Conservation (phyloP, 2,888 invertebrate genomes). For the Malacosoma neustria region DNA sequence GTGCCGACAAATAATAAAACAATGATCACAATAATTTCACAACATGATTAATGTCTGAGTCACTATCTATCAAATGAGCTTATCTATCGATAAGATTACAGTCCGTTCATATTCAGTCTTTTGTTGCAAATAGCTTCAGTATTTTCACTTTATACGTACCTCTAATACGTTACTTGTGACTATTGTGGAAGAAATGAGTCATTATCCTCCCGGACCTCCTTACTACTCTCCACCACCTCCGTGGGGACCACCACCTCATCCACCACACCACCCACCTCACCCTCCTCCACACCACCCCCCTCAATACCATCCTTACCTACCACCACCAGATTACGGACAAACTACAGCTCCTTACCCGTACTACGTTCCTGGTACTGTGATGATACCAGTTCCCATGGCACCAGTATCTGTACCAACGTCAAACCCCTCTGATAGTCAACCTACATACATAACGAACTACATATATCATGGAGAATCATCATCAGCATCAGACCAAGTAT, state of each 20-base stretch:
- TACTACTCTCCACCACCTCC: conserved; percentile 23
- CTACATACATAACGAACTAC: conserved; percentile 61
- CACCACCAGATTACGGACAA: conserved; percentile 25
- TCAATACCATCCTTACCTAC: conserved; percentile 18
- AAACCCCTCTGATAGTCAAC: conserved; percentile 17
- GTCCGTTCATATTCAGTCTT: not conserved
- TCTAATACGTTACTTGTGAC: conserved; percentile 2
- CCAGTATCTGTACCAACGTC: conserved; percentile 17
- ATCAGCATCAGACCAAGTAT: conserved; percentile 26
- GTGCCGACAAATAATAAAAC: no score
- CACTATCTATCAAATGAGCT: not conserved
- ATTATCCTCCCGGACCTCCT: conserved; percentile 34
- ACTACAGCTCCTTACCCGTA: conserved; percentile 34
- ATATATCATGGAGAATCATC: conserved; percentile 52
- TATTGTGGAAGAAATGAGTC: conserved; percentile 32
- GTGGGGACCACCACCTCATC: conserved; percentile 16
- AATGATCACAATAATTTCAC: not conserved
- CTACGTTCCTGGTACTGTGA: conserved; percentile 50
- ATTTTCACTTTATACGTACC: not conserved
- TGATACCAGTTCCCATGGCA: conserved; percentile 42
- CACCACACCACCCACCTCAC: conserved; percentile 17
- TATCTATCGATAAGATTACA: not conserved
- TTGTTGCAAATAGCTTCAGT: not conserved
- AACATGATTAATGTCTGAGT: not conserved
- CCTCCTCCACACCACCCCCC: conserved; percentile 13